These are phyloP conservation scores for Rhopalosiphum maidis DNA, from an alignment of 1,140 invertebrate species.

Conservation along the genomic window DNA sequence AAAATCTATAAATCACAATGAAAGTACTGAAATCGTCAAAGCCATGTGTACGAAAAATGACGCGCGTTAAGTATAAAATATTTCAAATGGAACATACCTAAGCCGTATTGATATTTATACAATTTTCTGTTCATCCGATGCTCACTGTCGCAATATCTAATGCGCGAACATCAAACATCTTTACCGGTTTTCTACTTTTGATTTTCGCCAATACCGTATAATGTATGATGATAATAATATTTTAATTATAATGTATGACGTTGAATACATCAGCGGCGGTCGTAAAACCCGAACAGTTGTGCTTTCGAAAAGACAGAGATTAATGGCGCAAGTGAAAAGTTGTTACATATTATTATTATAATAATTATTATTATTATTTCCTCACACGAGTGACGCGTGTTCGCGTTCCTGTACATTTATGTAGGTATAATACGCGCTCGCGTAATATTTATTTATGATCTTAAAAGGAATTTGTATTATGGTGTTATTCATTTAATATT, in stretches of 20 bases:
- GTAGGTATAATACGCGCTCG: neutral
- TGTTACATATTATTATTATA: neutral
- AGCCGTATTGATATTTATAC: neutral
- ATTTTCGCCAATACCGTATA: neutral
- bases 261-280: neutral
- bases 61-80: too few species aligned
- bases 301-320: neutral
- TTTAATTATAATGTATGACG: neutral
- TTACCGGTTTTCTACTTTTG: neutral
- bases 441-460: conserved; percentile 7
- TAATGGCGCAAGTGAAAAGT: neutral
- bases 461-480: neutral
- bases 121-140: neutral
- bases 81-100: neutral
- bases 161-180: neutral
- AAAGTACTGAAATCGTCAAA: too few species aligned
- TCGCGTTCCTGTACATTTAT: neutral
- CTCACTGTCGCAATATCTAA: neutral
- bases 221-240: neutral
- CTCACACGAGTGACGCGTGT: neutral
- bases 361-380: conserved; percentile 14
- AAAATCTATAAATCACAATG: neutral
- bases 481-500: neutral
- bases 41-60: too few species aligned
- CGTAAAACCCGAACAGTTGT: neutral